These are phyloP conservation scores for Triplophysa siluroides DNA, from an alignment of 2,113 vertebrate species.

Conservation along the genomic window DNA sequence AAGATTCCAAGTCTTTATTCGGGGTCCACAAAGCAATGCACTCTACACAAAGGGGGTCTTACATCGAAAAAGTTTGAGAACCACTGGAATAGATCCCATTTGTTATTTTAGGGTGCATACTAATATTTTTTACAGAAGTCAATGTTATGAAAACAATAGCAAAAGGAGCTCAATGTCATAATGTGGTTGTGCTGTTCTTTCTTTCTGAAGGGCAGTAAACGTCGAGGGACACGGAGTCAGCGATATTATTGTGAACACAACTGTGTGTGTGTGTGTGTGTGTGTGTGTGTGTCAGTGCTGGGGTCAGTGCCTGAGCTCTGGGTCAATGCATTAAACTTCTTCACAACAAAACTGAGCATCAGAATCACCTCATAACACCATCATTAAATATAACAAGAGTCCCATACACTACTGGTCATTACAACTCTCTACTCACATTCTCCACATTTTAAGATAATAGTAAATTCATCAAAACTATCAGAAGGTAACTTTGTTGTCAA, in stretches of 20 bases:
- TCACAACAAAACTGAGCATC: background rate
- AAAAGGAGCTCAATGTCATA: constrained; percentile 19
- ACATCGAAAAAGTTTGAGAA: too few species aligned
- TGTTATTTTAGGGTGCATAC: background rate
- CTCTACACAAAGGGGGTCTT: too few species aligned
- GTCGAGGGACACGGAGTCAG: constrained; percentile 6
- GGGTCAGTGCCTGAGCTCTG: constrained; percentile 24
- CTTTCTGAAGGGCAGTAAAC: constrained; percentile 42
- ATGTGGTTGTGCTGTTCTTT: constrained; percentile 13
- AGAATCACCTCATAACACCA: background rate
- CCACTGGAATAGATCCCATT: background rate
- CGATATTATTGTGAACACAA: constrained; percentile 18
- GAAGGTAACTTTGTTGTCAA: too few species aligned
- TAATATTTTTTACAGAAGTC: background rate
- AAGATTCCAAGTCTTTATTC: too few species aligned
- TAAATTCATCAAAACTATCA: too few species aligned
- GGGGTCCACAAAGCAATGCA: too few species aligned
- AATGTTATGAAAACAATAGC: background rate
- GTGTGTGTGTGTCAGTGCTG: constrained; percentile 31
- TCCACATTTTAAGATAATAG: too few species aligned
- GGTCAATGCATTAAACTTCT: constrained; percentile 35
- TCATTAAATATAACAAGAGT: too few species aligned
- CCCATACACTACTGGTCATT: too few species aligned
- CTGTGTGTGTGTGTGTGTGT: too few species aligned
- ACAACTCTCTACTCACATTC: too few species aligned